A percentile compares a stretch with the other conserved stretches of the same genome.
phyloP scores from a whole-genome alignment of 2,113 vertebrate species.

The Hystrix cristata region DNA sequence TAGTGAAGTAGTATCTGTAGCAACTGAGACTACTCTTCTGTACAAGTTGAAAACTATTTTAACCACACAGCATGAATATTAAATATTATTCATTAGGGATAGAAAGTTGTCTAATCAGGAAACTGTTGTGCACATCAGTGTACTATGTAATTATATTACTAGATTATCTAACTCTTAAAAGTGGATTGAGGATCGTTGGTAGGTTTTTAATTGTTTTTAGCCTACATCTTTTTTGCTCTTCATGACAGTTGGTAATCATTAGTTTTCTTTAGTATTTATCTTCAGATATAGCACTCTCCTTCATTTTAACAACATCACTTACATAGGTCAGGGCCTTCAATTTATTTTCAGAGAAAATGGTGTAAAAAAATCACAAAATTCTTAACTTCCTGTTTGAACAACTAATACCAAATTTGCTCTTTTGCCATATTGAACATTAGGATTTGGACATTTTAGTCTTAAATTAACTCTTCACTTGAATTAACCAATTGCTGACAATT shows the following conservation, averaged over 20 bases:
- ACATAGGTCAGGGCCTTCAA: neutral
- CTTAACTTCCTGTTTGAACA: neutral
- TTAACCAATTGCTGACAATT: neutral
- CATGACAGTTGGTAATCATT: neutral
- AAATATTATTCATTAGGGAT: neutral
- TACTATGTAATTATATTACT: neutral
- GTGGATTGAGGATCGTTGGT: neutral
- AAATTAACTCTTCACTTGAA: neutral
- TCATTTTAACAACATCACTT: neutral
- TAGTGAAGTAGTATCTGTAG: neutral
- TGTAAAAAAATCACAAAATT: neutral
- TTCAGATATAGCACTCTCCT: neutral
- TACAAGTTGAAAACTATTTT: neutral
- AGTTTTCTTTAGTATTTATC: neutral
- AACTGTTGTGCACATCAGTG: neutral
- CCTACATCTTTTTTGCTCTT: neutral
- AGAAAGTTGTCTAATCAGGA: neutral
- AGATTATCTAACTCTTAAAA: neutral
- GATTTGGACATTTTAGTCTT: neutral
- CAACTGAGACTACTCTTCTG: neutral
- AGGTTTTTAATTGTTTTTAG: neutral
- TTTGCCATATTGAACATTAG: neutral
- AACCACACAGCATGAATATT: neutral
- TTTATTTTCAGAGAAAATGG: neutral
- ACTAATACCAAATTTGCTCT: neutral